These are phyloP conservation scores for Drosophila sucinea DNA, from an alignment of 1,140 invertebrate species.

Conservation along the genomic window DNA sequence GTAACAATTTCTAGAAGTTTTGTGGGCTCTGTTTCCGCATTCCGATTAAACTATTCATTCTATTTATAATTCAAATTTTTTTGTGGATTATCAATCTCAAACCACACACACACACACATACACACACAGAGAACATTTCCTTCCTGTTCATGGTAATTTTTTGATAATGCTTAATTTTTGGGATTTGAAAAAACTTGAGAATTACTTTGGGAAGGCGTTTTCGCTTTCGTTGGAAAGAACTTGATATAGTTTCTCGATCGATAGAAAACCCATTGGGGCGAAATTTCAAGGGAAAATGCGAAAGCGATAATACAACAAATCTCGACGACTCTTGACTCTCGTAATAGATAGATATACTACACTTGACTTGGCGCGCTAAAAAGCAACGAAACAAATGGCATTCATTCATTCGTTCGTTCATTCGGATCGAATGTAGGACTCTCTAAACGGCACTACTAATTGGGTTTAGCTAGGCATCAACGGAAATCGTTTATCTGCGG, in stretches of 20 bases:
- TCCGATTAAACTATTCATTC: constrained; percentile 31
- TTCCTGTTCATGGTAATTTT: constrained; percentile 43
- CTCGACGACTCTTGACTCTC: too few species aligned
- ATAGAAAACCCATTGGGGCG: too few species aligned
- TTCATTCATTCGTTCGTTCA: constrained; percentile 51
- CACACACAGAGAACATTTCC: constrained; percentile 40
- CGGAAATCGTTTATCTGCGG: constrained; percentile 68
- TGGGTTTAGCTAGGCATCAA: constrained; percentile 39
- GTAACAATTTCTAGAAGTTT: constrained; percentile 7
- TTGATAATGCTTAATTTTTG: constrained; percentile 11
- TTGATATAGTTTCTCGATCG: too few species aligned
- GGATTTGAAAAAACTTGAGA: background rate
- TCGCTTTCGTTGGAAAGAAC: background rate
- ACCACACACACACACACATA: constrained; percentile 21
- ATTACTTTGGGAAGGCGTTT: background rate
- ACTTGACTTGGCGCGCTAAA: too few species aligned
- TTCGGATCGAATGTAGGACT: constrained; percentile 31
- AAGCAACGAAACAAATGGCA: constrained; percentile 35
- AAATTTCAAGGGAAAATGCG: too few species aligned
- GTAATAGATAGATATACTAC: too few species aligned
- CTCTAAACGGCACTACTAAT: constrained; percentile 58
- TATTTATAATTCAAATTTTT: constrained; percentile 40
- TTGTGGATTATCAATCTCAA: constrained; percentile 33
- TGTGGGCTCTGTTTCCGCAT: constrained; percentile 64
- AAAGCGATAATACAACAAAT: too few species aligned